Evolutionary conservation across 2,888 invertebrate species (phyloP).

Genomic region (Dryococelus australis): DNA sequence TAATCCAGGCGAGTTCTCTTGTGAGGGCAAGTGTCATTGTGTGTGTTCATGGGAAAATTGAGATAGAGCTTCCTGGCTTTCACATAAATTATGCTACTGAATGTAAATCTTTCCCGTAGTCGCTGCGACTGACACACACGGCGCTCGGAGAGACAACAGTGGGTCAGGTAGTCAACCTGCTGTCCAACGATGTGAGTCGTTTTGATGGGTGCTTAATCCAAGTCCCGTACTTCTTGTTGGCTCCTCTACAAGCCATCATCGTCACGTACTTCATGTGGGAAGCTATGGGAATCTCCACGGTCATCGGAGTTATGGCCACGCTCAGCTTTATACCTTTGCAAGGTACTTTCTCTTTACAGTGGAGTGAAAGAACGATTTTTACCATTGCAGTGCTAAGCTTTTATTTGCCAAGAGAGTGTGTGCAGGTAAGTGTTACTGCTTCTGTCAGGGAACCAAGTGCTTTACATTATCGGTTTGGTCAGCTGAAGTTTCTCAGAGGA

Average conservation of each 20-base stretch:
- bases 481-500: too few relatives aligned
- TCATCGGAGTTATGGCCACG: constrained; percentile 75
- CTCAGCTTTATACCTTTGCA: constrained; percentile 77
- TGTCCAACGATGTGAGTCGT: constrained; percentile 93
- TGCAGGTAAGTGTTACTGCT: too few relatives aligned
- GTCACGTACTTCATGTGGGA: constrained; percentile 80
- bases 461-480: too few relatives aligned
- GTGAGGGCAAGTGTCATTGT: too few relatives aligned
- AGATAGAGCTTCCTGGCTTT: too few relatives aligned
- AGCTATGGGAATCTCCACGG: constrained; percentile 71
- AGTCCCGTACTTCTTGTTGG: constrained; percentile 91
- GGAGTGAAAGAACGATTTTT: too few relatives aligned
- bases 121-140: constrained; percentile 77
- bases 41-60: too few relatives aligned
- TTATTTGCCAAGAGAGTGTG: too few relatives aligned
- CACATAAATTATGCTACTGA: too few relatives aligned
- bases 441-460: too few relatives aligned
- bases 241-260: constrained; percentile 81
- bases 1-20: too few relatives aligned
- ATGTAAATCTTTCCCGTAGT: constrained; percentile 48
- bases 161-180: constrained; percentile 81
- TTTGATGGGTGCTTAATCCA: constrained; percentile 91
- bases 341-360: constrained; percentile 57
- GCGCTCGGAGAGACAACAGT: constrained; percentile 84
- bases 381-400: too few relatives aligned